These are phyloP conservation scores for Marisa cornuarietis DNA, from an alignment of 1,140 invertebrate genomes.

Conservation along the genomic window DNA sequence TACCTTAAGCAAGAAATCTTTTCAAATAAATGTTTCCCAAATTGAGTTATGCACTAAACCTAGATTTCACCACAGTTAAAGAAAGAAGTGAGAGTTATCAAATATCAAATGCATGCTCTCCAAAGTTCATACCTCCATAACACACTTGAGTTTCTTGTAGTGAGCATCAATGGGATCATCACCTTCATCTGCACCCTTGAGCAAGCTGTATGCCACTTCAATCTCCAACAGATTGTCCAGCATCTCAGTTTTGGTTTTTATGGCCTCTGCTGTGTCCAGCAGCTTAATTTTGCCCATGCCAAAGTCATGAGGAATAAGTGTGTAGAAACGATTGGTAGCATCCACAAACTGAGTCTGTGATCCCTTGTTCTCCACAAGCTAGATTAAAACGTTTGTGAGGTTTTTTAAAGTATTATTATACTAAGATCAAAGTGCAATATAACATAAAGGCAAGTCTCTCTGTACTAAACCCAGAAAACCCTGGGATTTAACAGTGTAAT, in stretches of 20 bases:
- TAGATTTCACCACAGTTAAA: no score
- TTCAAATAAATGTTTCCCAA: background rate
- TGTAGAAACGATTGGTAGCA: constrained; percentile 92
- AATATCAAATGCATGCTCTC: no score
- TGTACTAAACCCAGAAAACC: background rate
- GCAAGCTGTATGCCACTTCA: constrained; percentile 91
- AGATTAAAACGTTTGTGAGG: constrained; percentile 8
- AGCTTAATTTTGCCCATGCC: constrained; percentile 85
- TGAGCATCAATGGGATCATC: constrained; percentile 84
- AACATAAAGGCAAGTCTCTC: background rate
- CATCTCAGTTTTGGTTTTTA: constrained; percentile 90
- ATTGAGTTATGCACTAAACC: no score
- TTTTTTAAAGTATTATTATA: no score
- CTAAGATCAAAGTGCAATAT: background rate
- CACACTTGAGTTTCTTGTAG: constrained; percentile 89
- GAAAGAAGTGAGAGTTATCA: no score
- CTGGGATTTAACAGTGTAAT: background rate
- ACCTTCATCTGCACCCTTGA: constrained; percentile 71
- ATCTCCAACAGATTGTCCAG: constrained; percentile 92
- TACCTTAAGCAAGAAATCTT: no score
- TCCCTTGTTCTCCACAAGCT: constrained; percentile 61
- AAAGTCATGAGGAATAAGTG: constrained; percentile 94
- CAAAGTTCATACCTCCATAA: constrained; percentile 71
- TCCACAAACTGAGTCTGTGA: constrained; percentile 77
- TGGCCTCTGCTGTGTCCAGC: constrained; percentile 78